These are phyloP conservation scores for Stenopsyche tienmushanensis DNA, from an alignment of 1,140 invertebrate species.

Conservation along the genomic window DNA sequence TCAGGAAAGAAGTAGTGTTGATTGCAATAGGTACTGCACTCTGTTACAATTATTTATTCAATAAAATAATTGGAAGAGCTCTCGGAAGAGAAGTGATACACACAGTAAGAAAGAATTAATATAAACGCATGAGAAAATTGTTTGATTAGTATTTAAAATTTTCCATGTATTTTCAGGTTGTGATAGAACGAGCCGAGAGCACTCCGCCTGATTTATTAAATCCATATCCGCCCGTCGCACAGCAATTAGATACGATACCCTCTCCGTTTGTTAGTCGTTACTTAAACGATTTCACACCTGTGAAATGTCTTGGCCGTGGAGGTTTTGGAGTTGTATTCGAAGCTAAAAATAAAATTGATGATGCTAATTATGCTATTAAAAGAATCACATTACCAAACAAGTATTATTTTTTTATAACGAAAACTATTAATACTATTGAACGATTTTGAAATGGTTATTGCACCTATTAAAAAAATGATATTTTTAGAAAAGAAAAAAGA, in stretches of 20 bases:
- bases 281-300: slow-evolving; percentile 81
- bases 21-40: slow-evolving; percentile 68
- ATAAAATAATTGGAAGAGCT: slow-evolving; percentile 26
- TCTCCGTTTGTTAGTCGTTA: slow-evolving; percentile 70
- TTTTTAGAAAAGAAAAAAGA: slow-evolving; percentile 68
- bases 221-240: not conserved
- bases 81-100: slow-evolving; percentile 28
- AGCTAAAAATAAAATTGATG: slow-evolving; percentile 92
- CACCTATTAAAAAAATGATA: not conserved
- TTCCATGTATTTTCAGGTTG: slow-evolving; percentile 37
- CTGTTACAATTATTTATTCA: slow-evolving; percentile 53
- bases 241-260: slow-evolving; percentile 41
- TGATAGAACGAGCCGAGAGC: slow-evolving; percentile 46
- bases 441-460: not conserved
- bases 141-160: slow-evolving; percentile 5
- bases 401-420: no score
- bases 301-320: slow-evolving; percentile 85
- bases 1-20: slow-evolving; percentile 71
- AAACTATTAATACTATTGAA: slow-evolving; percentile 15
- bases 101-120: no score
- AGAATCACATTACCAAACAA: slow-evolving; percentile 84
- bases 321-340: slow-evolving; percentile 98
- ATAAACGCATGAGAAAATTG: no score
- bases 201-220: slow-evolving; percentile 2
- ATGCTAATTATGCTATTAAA: slow-evolving; percentile 94